Percentiles rank a stretch among this genome's conserved stretches.
Conservation (phyloP, 2,888 invertebrate species). For the Andrena hattorfiana region DNA sequence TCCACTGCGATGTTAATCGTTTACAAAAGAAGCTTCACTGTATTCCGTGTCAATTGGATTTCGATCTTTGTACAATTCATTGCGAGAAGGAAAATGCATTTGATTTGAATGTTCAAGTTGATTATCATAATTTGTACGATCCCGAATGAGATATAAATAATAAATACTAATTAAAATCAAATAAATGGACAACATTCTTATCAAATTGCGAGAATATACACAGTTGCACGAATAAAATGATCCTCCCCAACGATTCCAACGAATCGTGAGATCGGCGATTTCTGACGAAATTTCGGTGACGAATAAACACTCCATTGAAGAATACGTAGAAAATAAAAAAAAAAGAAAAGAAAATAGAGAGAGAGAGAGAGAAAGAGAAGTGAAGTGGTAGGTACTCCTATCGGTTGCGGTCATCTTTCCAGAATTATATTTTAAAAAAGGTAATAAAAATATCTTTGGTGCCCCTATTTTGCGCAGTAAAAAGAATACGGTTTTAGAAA, state of each 20-base stretch:
- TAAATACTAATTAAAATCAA: constrained; percentile 58
- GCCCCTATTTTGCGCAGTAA: constrained; percentile 77
- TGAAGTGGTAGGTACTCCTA: constrained; percentile 38
- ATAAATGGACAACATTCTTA: constrained; percentile 45
- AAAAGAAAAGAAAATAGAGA: too few relatives aligned
- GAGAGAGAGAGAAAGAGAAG: constrained; percentile 33
- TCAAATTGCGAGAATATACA: constrained; percentile 37
- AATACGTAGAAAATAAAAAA: constrained; percentile 59
- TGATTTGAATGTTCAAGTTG: constrained; percentile 49
- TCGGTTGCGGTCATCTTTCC: constrained; percentile 47
- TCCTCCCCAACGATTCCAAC: constrained; percentile 31
- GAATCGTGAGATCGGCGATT: constrained; percentile 28
- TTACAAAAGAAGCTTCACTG: constrained; percentile 19
- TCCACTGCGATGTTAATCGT: constrained; percentile 34
- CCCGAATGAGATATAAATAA: constrained; percentile 51
- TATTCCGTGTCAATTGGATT: constrained; percentile 51
- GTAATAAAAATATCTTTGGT: constrained; percentile 82
- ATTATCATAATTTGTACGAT: constrained; percentile 50
- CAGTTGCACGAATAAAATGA: constrained; percentile 64
- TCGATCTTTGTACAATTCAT: constrained; percentile 74
- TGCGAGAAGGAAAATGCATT: constrained; percentile 58
- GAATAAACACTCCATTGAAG: constrained; percentile 34
- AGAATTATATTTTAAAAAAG: constrained; percentile 68
- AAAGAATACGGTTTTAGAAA: constrained; percentile 58
- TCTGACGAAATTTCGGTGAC: constrained; percentile 5